phyloP scores from a whole-genome alignment of 2,797 vertebrate genomes.

The Arnoldichthys spilopterus region DNA sequence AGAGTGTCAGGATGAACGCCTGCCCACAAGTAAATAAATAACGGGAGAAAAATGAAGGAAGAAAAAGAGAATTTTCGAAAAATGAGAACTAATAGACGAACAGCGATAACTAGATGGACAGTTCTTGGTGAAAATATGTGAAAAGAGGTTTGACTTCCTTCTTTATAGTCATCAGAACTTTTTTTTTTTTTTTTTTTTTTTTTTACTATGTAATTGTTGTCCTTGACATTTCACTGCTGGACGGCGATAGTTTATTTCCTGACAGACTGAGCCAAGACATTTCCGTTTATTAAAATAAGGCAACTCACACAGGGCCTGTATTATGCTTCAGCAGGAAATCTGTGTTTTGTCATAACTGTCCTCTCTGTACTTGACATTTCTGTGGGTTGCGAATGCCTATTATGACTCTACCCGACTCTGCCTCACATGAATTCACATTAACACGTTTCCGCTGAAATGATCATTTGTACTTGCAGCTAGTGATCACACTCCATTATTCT shows the following conservation, averaged over 20 bases:
- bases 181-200: constrained; percentile 30
- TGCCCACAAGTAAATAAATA: constrained; percentile 56
- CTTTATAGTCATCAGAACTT: not conserved
- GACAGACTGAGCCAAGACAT: constrained; percentile 52
- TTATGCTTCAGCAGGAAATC: constrained; percentile 57
- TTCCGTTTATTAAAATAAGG: constrained; percentile 59
- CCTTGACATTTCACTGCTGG: constrained; percentile 50
- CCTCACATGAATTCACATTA: constrained; percentile 75
- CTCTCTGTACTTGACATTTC: constrained; percentile 73
- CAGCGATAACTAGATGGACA: not conserved
- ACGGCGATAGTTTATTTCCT: constrained; percentile 54
- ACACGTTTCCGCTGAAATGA: constrained; percentile 65
- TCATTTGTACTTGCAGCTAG: constrained; percentile 62
- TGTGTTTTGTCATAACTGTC: constrained; percentile 66
- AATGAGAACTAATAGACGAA: not conserved
- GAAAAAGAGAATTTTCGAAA: constrained; percentile 54
- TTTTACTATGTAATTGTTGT: constrained; percentile 57
- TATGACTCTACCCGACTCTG: constrained; percentile 66
- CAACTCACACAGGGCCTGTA: constrained; percentile 67
- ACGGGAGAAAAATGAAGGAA: constrained; percentile 40
- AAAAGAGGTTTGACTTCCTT: constrained; percentile 1
- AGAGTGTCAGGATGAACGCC: constrained; percentile 39
- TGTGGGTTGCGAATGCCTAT: constrained; percentile 70
- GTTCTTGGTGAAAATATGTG: too few relatives aligned
- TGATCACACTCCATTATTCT: constrained; percentile 65